phyloP scores from a whole-genome alignment of 2,113 vertebrate species.

The Prietella phreatophila region DNA sequence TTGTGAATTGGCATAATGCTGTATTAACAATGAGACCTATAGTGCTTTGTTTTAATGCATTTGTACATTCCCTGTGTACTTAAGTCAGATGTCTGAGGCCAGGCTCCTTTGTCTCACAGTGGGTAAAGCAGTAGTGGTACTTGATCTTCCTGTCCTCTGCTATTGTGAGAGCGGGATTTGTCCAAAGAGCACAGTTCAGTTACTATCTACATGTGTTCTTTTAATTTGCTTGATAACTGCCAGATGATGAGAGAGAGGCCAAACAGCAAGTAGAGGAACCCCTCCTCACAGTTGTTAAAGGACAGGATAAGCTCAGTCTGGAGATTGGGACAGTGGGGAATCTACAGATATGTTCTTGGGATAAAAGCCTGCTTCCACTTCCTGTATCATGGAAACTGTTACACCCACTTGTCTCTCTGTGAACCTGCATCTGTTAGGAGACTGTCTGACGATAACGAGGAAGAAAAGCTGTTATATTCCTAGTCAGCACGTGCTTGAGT shows the following conservation, averaged over 20 bases:
- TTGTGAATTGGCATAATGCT: background rate
- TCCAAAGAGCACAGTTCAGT: slow-evolving; percentile 25
- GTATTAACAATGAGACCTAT: background rate
- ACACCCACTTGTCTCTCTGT: slow-evolving; percentile 38
- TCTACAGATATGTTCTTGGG: slow-evolving; percentile 53
- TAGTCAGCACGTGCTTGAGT: background rate
- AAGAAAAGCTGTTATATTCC: background rate
- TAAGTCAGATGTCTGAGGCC: slow-evolving; percentile 4
- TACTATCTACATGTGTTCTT: slow-evolving; percentile 60
- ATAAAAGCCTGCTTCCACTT: slow-evolving; percentile 49
- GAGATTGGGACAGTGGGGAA: slow-evolving; percentile 42
- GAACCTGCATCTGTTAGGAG: slow-evolving; percentile 34
- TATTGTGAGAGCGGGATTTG: slow-evolving; percentile 47
- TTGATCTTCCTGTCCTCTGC: slow-evolving; percentile 56
- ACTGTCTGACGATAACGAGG: background rate
- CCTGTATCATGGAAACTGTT: slow-evolving; percentile 54
- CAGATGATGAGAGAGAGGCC: slow-evolving; percentile 64
- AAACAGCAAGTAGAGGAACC: slow-evolving; percentile 31
- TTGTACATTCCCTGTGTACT: background rate
- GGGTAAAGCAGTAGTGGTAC: slow-evolving; percentile 48
- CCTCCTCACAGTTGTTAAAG: slow-evolving; percentile 42
- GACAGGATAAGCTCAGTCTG: slow-evolving; percentile 55
- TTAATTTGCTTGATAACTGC: slow-evolving; percentile 68
- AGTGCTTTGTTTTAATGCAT: background rate
- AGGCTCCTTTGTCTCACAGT: slow-evolving; percentile 10